phyloP scores from a whole-genome alignment of 2,797 vertebrate species.

The Pantherophis vulpinus region DNA sequence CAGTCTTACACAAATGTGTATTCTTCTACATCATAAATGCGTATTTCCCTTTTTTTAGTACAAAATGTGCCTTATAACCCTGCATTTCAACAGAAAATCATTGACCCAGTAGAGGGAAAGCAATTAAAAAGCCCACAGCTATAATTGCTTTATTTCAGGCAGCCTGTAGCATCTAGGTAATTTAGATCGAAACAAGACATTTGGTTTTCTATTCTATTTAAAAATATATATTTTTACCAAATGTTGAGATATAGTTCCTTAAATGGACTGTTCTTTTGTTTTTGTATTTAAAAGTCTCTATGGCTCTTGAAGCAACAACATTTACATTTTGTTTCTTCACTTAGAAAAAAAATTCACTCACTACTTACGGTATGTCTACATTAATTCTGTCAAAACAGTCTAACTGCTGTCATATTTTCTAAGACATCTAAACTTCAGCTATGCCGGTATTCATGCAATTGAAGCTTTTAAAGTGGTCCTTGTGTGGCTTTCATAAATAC shows the following conservation, averaged over 20 bases:
- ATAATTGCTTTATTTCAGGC: constrained; percentile 37
- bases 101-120: constrained; percentile 45
- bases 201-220: constrained; percentile 20
- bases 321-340: constrained; percentile 24
- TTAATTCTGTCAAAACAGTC: constrained; percentile 27
- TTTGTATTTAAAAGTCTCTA: constrained; percentile 1
- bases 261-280: background rate
- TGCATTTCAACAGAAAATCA: constrained; percentile 29
- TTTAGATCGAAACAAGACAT: constrained; percentile 28
- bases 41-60: background rate
- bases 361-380: background rate
- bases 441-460: constrained; percentile 21
- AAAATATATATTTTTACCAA: constrained; percentile 41
- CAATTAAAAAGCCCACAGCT: constrained; percentile 19
- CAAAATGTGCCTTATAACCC: constrained; percentile 13
- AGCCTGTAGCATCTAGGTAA: constrained; percentile 40
- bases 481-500: background rate
- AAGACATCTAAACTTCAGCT: constrained; percentile 5
- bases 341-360: constrained; percentile 24
- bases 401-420: constrained; percentile 23
- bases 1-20: background rate
- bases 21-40: background rate
- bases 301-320: constrained; percentile 13
- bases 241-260: constrained; percentile 24
- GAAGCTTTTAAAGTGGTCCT: background rate